These are phyloP conservation scores for Halocynthia aurantium DNA, from an alignment of 23 tunicate species.

Conservation along the genomic window DNA sequence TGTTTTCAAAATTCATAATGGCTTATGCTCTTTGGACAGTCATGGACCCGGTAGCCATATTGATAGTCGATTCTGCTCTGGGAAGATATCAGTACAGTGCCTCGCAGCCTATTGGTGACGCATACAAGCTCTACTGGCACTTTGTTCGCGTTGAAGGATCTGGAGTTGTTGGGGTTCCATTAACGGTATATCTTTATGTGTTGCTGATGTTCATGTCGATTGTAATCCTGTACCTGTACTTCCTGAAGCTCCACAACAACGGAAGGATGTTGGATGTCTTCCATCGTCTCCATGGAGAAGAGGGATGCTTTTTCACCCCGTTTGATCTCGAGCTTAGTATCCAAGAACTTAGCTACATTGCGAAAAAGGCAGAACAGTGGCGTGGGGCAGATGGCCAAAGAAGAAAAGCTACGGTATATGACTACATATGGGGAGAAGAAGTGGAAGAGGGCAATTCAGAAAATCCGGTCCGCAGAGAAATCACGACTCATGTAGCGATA, in stretches of 20 bases:
- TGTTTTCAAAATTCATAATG: constrained; percentile 82
- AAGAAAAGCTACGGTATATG: constrained; percentile 81
- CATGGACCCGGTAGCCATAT: constrained; percentile 63
- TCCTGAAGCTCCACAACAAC: constrained; percentile 91
- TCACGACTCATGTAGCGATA: constrained; percentile 79
- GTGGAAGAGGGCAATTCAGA: constrained; percentile 30
- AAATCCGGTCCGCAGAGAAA: constrained; percentile 29
- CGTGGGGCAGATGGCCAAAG: constrained; percentile 94
- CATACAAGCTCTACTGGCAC: constrained; percentile 94
- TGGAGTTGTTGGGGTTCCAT: constrained; percentile 91
- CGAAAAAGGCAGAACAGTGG: constrained; percentile 89
- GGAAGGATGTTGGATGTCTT: constrained; percentile 88
- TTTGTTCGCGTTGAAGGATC: constrained; percentile 78
- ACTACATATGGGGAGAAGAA: constrained; percentile 92
- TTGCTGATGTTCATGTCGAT: constrained; percentile 65
- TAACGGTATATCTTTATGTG: constrained; percentile 74
- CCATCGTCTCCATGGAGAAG: constrained; percentile 80
- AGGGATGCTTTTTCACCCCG: constrained; percentile 67
- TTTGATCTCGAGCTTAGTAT: constrained; percentile 88
- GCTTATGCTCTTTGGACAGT: constrained; percentile 71
- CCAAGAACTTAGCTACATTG: constrained; percentile 76
- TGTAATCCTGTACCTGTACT: constrained; percentile 78
- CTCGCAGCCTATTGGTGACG: constrained; percentile 89
- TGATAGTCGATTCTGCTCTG: constrained; percentile 80
- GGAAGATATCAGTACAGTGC: constrained; percentile 52